phyloP scores from a whole-genome alignment of 1,140 invertebrate genomes.

The Gerris buenoi region DNA sequence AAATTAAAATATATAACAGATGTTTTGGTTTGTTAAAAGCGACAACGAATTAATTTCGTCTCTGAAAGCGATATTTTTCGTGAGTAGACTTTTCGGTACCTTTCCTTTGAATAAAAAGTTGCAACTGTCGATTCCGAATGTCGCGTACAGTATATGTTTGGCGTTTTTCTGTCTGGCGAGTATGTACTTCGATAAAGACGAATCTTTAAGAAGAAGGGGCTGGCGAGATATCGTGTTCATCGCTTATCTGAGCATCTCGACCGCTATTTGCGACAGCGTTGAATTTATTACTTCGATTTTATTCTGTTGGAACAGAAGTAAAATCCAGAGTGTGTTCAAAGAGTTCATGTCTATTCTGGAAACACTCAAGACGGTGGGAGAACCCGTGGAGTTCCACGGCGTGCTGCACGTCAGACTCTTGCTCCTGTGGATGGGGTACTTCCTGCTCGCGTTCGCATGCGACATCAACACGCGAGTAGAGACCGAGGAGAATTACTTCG shows the following conservation, averaged over 20 bases:
- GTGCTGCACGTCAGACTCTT: too few relatives aligned
- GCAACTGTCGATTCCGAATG: neutral
- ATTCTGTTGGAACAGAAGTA: neutral
- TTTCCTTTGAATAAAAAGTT: neutral
- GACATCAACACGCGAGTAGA: too few relatives aligned
- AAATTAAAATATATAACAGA: too few relatives aligned
- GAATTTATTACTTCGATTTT: neutral
- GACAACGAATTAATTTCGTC: neutral
- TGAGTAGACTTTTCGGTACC: neutral
- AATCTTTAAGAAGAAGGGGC: neutral
- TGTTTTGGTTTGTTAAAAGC: too few relatives aligned
- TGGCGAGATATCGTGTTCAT: neutral
- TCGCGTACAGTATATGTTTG: too few relatives aligned
- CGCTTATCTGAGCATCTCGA: neutral
- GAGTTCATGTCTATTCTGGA: neutral
- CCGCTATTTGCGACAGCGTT: neutral
- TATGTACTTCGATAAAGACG: neutral
- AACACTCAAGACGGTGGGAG: neutral
- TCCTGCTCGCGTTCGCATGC: too few relatives aligned
- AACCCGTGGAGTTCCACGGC: neutral
- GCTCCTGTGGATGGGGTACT: too few relatives aligned
- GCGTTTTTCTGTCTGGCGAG: neutral
- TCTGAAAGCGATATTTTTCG: neutral
- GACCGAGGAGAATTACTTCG: neutral
- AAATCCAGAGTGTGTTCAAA: neutral